phyloP scores from a whole-genome alignment of 2,888 invertebrate genomes.

The Pristionchus japonicus region DNA sequence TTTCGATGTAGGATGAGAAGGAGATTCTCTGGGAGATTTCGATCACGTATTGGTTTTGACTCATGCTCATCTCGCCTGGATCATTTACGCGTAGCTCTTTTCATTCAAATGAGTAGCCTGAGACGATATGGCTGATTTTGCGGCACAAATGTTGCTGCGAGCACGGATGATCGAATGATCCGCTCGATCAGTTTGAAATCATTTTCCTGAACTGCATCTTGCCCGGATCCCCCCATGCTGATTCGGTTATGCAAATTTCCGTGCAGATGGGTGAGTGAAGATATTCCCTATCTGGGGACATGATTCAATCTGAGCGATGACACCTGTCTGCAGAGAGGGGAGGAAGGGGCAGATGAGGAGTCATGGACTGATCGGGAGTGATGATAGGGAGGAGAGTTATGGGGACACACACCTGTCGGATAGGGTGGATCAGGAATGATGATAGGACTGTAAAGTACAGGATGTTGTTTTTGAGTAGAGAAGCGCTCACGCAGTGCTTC shows the following conservation, averaged over 20 bases:
- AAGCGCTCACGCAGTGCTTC: too few species aligned
- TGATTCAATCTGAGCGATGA: conserved; percentile 28
- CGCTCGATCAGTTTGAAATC: neutral
- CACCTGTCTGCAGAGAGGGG: neutral
- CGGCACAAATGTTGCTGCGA: too few species aligned
- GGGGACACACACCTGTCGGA: conserved; percentile 24
- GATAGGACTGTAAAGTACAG: too few species aligned
- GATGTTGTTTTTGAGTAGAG: too few species aligned
- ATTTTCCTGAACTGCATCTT: neutral
- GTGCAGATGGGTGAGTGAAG: conserved; percentile 9
- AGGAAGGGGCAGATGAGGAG: neutral
- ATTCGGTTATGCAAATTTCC: conserved; percentile 25
- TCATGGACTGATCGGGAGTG: neutral
- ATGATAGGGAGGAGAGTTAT: neutral
- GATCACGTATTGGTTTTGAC: too few species aligned
- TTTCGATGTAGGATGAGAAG: neutral
- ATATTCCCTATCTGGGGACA: conserved; percentile 16
- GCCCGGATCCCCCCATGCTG: neutral
- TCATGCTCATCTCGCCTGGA: too few species aligned
- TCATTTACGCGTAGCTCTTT: too few species aligned
- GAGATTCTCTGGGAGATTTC: neutral
- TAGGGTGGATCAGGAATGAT: too few species aligned
- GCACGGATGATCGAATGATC: too few species aligned
- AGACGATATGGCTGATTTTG: too few species aligned
- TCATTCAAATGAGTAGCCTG: too few species aligned